phyloP scores from a whole-genome alignment of 2,113 vertebrate genomes.

The Bolborhynchus lineola region DNA sequence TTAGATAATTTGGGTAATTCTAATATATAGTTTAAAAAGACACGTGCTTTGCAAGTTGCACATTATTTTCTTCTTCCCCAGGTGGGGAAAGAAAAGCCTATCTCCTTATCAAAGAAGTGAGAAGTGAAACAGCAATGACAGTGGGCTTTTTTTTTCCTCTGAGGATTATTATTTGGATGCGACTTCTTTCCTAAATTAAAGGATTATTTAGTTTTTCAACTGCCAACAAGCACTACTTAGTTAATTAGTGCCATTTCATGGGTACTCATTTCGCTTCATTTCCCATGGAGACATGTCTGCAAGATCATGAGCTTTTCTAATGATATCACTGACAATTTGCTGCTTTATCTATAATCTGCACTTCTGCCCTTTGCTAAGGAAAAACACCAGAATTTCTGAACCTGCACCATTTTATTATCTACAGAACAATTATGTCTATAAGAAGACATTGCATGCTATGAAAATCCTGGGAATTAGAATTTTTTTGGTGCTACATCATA shows the following conservation, averaged over 20 bases:
- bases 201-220: not conserved
- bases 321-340: not conserved
- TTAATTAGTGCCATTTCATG: not conserved
- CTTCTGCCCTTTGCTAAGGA: not conserved
- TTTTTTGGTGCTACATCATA: not conserved
- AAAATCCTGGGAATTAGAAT: not conserved
- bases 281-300: not conserved
- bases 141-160: not conserved
- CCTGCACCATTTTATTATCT: not conserved
- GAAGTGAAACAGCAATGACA: not conserved
- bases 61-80: not conserved
- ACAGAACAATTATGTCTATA: not conserved
- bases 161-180: not conserved
- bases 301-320: not conserved
- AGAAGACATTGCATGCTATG: not conserved
- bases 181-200: not conserved
- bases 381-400: not conserved
- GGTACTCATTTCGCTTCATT: not conserved
- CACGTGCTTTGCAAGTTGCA: not conserved
- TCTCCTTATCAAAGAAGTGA: not conserved
- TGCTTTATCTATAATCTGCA: not conserved
- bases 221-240: not conserved
- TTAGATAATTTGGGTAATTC: not conserved
- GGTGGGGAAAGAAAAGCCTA: not conserved
- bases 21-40: not conserved